Evolutionary conservation across 2,797 vertebrate genomes (phyloP).

Genomic region (Eulemur mongoz): DNA sequence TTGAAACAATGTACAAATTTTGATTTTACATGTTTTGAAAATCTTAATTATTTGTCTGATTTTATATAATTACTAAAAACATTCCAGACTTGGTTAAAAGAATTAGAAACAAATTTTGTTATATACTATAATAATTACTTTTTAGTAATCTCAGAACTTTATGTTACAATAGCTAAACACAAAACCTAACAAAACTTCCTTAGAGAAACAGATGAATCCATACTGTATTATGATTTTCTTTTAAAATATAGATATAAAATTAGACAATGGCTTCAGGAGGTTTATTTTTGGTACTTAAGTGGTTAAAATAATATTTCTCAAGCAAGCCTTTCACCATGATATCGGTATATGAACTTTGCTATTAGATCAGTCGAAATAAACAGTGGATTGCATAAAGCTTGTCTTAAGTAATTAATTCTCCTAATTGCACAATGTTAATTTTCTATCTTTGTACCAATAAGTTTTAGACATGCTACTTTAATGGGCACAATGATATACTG

Average conservation of each 20-base stretch:
- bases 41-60: not conserved
- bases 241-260: not conserved
- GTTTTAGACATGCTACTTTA: not conserved
- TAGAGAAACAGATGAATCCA: not conserved
- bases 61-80: not conserved
- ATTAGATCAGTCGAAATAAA: not conserved
- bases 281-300: not conserved
- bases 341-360: not conserved
- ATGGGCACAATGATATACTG: not conserved
- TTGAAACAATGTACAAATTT: not conserved
- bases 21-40: conserved; percentile 4
- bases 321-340: not conserved
- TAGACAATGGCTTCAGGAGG: not conserved
- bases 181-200: not conserved
- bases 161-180: not conserved
- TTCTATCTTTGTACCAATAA: not conserved
- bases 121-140: not conserved
- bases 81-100: not conserved
- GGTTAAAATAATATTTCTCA: not conserved
- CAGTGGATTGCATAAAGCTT: not conserved
- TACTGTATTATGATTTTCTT: not conserved
- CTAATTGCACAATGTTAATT: not conserved
- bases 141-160: conserved; percentile 12
- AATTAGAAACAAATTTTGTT: not conserved
- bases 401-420: conserved; percentile 7